A percentile compares a stretch with the other conserved stretches of the same genome.
phyloP scores from a whole-genome alignment of 2,797 vertebrate genomes.

The Remorina albescens region DNA sequence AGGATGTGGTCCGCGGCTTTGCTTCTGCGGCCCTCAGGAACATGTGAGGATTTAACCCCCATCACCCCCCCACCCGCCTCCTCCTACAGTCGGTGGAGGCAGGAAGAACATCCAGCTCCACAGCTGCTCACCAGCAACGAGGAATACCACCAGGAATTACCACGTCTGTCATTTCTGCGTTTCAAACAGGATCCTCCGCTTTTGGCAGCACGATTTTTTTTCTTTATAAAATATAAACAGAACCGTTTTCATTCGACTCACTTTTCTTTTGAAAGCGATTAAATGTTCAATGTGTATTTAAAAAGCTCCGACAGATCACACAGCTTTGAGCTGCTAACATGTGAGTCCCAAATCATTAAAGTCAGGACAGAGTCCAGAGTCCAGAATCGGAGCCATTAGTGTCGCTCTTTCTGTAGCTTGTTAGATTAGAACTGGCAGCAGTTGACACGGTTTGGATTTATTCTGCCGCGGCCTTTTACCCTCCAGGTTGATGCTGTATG shows the following conservation, averaged over 20 bases:
- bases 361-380: too few relatives aligned
- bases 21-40: slow-evolving; percentile 30
- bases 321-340: too few relatives aligned
- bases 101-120: slow-evolving; percentile 14
- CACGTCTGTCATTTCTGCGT: background rate
- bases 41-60: slow-evolving; percentile 14
- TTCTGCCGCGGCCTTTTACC: too few relatives aligned
- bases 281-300: background rate
- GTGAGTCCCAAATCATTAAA: too few relatives aligned
- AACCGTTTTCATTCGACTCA: background rate
- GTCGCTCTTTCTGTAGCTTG: too few relatives aligned
- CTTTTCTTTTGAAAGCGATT: background rate
- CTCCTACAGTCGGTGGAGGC: background rate
- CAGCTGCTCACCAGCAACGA: slow-evolving; percentile 5
- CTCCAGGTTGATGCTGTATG: too few relatives aligned
- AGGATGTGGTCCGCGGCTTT: slow-evolving; percentile 37
- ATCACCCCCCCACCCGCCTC: slow-evolving; percentile 3
- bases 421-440: too few relatives aligned
- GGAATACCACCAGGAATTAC: background rate
- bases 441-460: too few relatives aligned
- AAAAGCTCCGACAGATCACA: background rate
- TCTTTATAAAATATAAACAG: too few relatives aligned
- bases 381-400: too few relatives aligned
- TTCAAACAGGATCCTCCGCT: background rate
- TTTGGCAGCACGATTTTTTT: too few relatives aligned